Evolutionary conservation across 2,113 vertebrate species (phyloP), one percentile per base, ranked within the genome.

Genomic region (Petrocephalus zakoni): DNA sequence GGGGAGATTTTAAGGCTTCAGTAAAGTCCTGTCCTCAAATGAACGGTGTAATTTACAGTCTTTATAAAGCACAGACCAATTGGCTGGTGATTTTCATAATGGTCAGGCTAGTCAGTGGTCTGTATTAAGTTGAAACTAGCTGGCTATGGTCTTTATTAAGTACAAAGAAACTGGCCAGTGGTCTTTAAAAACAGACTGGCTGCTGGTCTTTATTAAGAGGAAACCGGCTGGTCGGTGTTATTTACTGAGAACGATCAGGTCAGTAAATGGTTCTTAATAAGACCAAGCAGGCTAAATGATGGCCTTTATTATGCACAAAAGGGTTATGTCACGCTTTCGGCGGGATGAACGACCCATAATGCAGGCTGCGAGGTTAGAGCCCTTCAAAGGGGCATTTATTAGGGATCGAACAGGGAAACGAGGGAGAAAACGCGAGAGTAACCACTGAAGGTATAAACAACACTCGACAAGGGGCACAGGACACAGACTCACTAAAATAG

Each of bases 1-100:
- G 87, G 91, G 53, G 93, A 93, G 92, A 17, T 55, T 13, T 55
- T 55, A 55, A 55, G 2, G 72, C 1, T 42, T 34, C 5, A 7
- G 0, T 42, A 7, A 42, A 29, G 5, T 78, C 72, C 72, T 7
- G 72, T 34, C 72, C 72, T 42, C 29, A 78, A 34, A 34, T 19
- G 6, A 78, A 42, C 34, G 6, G 17, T 42, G 34, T 75, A 75
- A 37, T 37, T 8, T 29, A 5, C 34, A 19, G 68, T 78, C 72
- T 78, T 78, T 19, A 78, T 42, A 42, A 42, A 78, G 72, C 34
- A 7, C 34, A 6, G 72, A 42, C 15, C 13, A 34, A 17, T 42
- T 34, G 72, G 72, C 34, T 19, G 68, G 68, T 25, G 29, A 3
- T 3, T 37, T 15, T 34, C 37, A 13, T 37, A 75, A 75, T 37